Conservation (phyloP, 2,113 vertebrate genomes). For the Xenotilapia longispinis region DNA sequence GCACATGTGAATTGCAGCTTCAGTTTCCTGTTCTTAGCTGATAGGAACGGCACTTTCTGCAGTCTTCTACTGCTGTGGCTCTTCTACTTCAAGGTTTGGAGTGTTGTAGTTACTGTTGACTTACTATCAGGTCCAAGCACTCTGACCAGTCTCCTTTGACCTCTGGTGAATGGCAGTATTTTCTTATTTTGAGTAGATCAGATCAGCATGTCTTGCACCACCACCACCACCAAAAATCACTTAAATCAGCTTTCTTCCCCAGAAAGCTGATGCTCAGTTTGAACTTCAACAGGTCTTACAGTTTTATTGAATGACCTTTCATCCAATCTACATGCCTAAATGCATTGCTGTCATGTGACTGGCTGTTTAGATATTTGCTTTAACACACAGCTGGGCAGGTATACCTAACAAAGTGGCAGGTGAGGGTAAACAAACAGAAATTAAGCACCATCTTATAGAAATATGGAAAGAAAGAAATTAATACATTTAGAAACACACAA, state of each 20-base stretch:
- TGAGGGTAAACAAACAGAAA: neutral
- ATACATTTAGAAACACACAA: neutral
- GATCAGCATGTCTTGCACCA: neutral
- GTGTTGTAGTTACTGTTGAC: neutral
- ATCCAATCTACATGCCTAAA: neutral
- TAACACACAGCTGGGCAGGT: neutral
- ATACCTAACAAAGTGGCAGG: neutral
- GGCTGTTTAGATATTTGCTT: neutral
- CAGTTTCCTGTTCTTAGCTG: neutral
- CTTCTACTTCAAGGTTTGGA: neutral
- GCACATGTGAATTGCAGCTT: neutral
- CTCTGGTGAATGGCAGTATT: neutral
- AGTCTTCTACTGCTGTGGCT: neutral
- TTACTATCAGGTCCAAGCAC: neutral
- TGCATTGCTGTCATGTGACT: neutral
- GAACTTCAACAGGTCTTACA: neutral
- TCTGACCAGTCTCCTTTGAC: neutral
- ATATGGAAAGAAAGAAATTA: accelerated
- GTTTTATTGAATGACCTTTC: neutral
- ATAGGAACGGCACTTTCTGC: neutral
- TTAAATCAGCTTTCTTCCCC: neutral
- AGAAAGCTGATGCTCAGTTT: neutral
- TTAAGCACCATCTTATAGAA: neutral
- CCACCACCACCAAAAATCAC: neutral
- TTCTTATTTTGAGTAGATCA: neutral